phyloP scores from a whole-genome alignment of 2,888 invertebrate species.

The Halocaridina rubra region DNA sequence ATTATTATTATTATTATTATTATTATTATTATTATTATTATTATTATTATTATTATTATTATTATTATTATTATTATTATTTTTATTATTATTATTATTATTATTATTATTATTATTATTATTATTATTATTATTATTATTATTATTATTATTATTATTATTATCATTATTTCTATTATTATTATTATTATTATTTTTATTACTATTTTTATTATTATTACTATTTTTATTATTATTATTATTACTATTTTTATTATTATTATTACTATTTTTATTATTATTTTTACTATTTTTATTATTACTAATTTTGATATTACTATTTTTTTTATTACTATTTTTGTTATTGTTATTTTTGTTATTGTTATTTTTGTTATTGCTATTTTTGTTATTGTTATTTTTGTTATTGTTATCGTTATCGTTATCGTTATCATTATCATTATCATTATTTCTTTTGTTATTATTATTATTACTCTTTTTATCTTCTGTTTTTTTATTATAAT shows the following conservation, averaged over 20 bases:
- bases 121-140: not conserved
- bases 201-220: too few species aligned
- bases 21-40: too few species aligned
- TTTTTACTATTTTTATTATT: too few species aligned
- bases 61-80: not conserved
- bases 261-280: not conserved
- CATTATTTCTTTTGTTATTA: not conserved
- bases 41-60: not conserved
- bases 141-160: not conserved
- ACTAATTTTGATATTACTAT: not conserved
- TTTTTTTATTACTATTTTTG: not conserved
- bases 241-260: too few species aligned
- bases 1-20: too few species aligned
- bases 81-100: not conserved
- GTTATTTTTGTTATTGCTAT: not conserved
- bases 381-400: not conserved
- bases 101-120: not conserved
- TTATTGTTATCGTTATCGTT: not conserved
- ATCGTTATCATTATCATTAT: not conserved
- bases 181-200: too few species aligned
- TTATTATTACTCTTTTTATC: not conserved
- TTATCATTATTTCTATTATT: not conserved
- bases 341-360: not conserved
- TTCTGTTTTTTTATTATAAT: not conserved
- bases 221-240: not conserved